A percentile compares a stretch with the other conserved stretches of the same genome.
Conservation (phyloP, 2,797 vertebrate genomes). For the Urosaurus nigricauda region DNA sequence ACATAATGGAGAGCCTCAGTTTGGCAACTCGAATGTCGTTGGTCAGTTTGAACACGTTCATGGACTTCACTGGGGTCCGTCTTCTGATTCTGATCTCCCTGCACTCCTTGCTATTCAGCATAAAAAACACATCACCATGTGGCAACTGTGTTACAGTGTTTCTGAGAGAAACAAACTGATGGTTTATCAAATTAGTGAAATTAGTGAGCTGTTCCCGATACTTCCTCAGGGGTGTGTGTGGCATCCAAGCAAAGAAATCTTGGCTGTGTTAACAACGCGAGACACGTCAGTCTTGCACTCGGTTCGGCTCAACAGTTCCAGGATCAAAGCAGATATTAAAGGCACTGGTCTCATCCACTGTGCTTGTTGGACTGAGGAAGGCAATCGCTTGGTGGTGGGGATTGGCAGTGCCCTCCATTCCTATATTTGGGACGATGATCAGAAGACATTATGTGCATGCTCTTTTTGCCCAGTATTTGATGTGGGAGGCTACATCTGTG, state of each 20-base stretch:
- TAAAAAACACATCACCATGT: conserved; percentile 90
- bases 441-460: conserved; percentile 87
- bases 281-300: conserved; percentile 87
- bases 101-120: conserved; percentile 92
- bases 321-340: conserved; percentile 85
- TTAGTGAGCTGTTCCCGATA: conserved; percentile 88
- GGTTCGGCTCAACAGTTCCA: conserved; percentile 82
- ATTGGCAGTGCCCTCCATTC: conserved; percentile 90
- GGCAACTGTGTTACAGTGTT: conserved; percentile 88
- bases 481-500: conserved; percentile 87
- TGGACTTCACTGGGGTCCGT: conserved; percentile 91
- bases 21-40: conserved; percentile 91
- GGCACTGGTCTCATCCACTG: conserved; percentile 87
- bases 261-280: conserved; percentile 88
- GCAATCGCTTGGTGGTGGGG: conserved; percentile 91
- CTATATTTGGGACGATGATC: conserved; percentile 90
- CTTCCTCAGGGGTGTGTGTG: conserved; percentile 95
- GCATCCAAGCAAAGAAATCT: conserved; percentile 89
- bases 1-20: conserved; percentile 81
- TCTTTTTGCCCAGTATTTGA: conserved; percentile 90
- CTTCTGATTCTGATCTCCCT: conserved; percentile 78
- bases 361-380: conserved; percentile 95
- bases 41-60: conserved; percentile 93
- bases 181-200: conserved; percentile 90
- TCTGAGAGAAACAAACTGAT: conserved; percentile 87